Percentiles rank a stretch among this genome's conserved stretches.
phyloP scores from a whole-genome alignment of 2,888 invertebrate species.

The Epinotia brunnichana region DNA sequence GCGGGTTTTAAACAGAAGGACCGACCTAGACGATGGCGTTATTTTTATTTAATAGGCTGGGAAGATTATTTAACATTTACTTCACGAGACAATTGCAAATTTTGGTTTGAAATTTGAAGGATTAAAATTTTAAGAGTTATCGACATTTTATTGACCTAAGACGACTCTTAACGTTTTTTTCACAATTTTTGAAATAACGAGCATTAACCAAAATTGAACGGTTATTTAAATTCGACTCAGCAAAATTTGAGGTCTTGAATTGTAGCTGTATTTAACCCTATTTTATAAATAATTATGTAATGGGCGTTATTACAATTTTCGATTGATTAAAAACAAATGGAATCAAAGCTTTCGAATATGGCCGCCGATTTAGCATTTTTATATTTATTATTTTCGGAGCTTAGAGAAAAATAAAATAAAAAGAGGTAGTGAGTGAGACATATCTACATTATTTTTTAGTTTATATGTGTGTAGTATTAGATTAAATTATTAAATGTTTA shows the following conservation, averaged over 20 bases:
- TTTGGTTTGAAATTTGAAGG: slow-evolving; percentile 11
- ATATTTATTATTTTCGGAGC: slow-evolving; percentile 60
- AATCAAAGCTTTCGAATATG: slow-evolving; percentile 71
- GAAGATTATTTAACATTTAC: neutral
- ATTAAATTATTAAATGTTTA: slow-evolving; percentile 56
- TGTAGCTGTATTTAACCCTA: neutral
- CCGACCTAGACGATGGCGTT: too few species aligned
- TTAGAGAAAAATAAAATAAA: slow-evolving; percentile 57
- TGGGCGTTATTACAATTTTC: slow-evolving; percentile 42
- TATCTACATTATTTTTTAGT: slow-evolving; percentile 56
- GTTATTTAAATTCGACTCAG: neutral
- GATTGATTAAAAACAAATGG: slow-evolving; percentile 54
- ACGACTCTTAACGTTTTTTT: slow-evolving; percentile 50
- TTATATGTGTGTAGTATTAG: slow-evolving; percentile 55
- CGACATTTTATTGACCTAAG: slow-evolving; percentile 22
- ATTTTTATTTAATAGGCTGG: neutral
- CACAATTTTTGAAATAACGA: slow-evolving; percentile 42
- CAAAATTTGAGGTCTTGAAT: neutral
- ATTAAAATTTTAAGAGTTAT: slow-evolving; percentile 37
- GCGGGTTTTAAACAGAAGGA: neutral
- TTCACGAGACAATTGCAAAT: slow-evolving; percentile 14
- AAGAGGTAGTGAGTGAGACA: slow-evolving; percentile 56
- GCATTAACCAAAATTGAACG: slow-evolving; percentile 26
- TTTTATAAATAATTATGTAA: slow-evolving; percentile 6
- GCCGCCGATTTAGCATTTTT: slow-evolving; percentile 65